Evolutionary conservation across 92 coral and sea anemone species (phyloP).

Genomic region (Hydrozoanthus gracilis): DNA sequence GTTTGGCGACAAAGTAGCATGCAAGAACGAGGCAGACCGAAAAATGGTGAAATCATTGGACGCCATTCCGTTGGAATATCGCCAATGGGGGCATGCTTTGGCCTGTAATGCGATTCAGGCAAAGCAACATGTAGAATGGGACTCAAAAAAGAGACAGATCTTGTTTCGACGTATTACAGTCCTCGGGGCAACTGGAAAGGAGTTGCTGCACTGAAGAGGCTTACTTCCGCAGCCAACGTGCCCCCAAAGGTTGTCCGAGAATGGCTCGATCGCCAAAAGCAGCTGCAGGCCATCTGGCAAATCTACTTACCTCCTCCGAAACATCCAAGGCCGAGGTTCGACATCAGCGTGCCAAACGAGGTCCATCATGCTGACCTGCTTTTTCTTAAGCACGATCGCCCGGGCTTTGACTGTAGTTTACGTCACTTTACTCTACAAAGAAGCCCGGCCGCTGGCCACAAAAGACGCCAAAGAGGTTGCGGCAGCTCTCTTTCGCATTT

Average conservation of each 20-base stretch:
- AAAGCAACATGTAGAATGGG: too few species aligned
- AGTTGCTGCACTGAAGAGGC: conserved; percentile 10
- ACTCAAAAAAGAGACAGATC: neutral
- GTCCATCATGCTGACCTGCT: conserved; percentile 51
- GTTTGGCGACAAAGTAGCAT: conserved; percentile 8
- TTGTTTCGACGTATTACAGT: conserved; percentile 22
- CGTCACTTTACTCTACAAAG: conserved; percentile 35
- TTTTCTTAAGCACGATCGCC: conserved; percentile 25
- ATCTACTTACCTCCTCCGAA: conserved; percentile 29
- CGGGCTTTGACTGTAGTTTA: conserved; percentile 41
- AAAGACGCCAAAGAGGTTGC: conserved; percentile 30
- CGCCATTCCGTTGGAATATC: conserved; percentile 43
- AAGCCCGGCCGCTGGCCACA: conserved; percentile 34
- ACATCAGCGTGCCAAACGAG: conserved; percentile 20
- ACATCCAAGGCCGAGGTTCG: conserved; percentile 23
- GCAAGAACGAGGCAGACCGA: conserved; percentile 32
- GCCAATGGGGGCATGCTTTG: conserved; percentile 57
- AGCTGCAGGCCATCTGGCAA: conserved; percentile 41
- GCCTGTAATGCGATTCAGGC: conserved; percentile 46
- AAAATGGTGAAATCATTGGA: conserved; percentile 37
- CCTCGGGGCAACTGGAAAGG: conserved; percentile 38
- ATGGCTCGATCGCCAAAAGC: neutral
- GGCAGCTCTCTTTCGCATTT: conserved; percentile 24
- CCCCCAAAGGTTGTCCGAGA: neutral
- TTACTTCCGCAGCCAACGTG: conserved; percentile 19